A percentile compares a stretch with the other conserved stretches of the same genome.
Evolutionary conservation across 2,888 invertebrate genomes (phyloP).

Genomic region (Idaea straminata): DNA sequence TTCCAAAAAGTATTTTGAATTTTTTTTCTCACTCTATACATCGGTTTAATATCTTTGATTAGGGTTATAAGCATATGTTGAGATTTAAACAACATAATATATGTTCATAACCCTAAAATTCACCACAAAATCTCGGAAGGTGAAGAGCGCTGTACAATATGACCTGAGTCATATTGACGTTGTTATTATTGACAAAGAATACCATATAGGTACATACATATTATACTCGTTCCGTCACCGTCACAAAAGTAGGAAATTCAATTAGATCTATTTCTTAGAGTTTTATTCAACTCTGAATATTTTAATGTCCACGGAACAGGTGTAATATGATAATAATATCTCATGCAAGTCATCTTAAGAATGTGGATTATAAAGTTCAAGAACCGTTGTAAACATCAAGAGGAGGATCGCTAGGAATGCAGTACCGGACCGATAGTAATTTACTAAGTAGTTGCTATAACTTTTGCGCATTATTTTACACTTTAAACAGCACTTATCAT

Average conservation of each 20-base stretch:
- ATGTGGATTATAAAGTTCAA: conserved; percentile 47
- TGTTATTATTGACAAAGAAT: background rate
- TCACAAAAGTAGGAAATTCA: background rate
- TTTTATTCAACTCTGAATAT: background rate
- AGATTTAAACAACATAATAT: too few species aligned
- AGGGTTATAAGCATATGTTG: too few species aligned
- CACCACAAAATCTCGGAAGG: too few species aligned
- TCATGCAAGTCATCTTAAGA: background rate
- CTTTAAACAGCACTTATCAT: background rate
- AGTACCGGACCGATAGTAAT: conserved; percentile 46
- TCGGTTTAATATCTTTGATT: too few species aligned
- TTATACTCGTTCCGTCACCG: background rate
- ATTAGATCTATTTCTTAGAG: background rate
- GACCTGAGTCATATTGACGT: background rate
- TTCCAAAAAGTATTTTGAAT: too few species aligned
- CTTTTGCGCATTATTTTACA: conserved; percentile 14
- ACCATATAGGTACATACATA: background rate
- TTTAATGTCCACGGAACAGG: background rate
- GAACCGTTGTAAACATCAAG: conserved; percentile 50
- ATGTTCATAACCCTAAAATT: too few species aligned
- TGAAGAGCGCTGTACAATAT: background rate
- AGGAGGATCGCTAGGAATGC: conserved; percentile 62
- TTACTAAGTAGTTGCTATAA: conserved; percentile 15
- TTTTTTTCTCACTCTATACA: too few species aligned
- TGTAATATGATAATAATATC: background rate